Percentiles rank a stretch among this genome's conserved stretches.
phyloP scores from a whole-genome alignment of 1,140 invertebrate genomes.

The Apis cerana region DNA sequence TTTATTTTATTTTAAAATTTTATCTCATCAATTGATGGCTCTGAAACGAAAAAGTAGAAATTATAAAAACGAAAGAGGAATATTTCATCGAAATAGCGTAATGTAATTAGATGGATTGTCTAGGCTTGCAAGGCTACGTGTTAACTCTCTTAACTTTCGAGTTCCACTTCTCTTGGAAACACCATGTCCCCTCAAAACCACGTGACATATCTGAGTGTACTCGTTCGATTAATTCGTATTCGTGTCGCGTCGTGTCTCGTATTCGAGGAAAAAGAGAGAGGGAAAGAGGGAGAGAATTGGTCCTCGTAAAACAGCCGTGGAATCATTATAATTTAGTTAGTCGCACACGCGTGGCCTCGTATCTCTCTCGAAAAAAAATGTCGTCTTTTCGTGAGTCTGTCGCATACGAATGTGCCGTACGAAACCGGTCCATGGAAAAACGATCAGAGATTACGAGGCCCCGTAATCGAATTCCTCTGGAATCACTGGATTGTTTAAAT shows the following conservation, averaged over 20 bases:
- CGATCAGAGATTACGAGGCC: background rate
- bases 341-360: slow-evolving; percentile 19
- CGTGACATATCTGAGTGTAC: background rate
- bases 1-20: too few relatives aligned
- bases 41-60: too few relatives aligned
- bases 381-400: slow-evolving; percentile 34
- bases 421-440: background rate
- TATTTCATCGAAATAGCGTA: background rate
- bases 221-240: slow-evolving; percentile 55
- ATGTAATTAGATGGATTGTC: background rate
- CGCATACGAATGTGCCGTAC: slow-evolving; percentile 50
- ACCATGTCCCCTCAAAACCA: background rate
- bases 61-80: background rate
- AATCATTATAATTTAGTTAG: slow-evolving; percentile 66
- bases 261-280: slow-evolving; percentile 11
- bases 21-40: background rate
- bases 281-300: slow-evolving; percentile 46
- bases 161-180: background rate
- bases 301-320: slow-evolving; percentile 37
- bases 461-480: slow-evolving; percentile 13
- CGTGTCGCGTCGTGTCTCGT: slow-evolving; percentile 26
- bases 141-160: background rate
- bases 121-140: background rate
- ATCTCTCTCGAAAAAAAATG: background rate
- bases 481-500: too few relatives aligned